Evolutionary conservation across 1,140 invertebrate genomes (phyloP), one percentile per base, ranked within the genome.

Genomic region (Bathynomus jamesi): DNA sequence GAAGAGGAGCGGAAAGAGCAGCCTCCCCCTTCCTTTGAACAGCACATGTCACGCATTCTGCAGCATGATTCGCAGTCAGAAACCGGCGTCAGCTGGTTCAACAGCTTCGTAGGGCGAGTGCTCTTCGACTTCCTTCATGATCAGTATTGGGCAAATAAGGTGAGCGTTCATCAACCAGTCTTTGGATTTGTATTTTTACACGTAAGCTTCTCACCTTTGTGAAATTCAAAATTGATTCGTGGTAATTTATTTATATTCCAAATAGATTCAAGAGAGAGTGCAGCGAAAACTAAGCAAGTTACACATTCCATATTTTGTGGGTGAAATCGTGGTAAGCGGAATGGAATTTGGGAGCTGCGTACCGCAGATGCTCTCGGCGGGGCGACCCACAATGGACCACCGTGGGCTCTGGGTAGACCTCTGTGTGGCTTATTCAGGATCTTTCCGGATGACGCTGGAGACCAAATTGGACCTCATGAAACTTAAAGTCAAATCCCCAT

Each of bases 381-480:
- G 86, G 29, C 86, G 88, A 77, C 92, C 93, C 0, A 83, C 87
- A 63, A 79, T 94, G 31, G 92, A 98, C 83, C 89, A 92, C 71
- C 87, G 89, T 76, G 96, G 96, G 3, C 83, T 97, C 24, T 99
- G 95, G 95, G 84, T 96, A 3, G 93, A 98, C 83, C 84, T 97
- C 13, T 91, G 96, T 80, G 82, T 99, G 60, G 88, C 87, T 10
- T 98, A 98, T 82, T 88, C 91, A 78, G 96, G 96, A 31, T 87
- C 88, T 65, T 87, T 94, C 29, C 87, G 89, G 69, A 91, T 98
- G 85, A 94, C 91, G 1, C 87, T 99, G n/a, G 92, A 95, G 79
- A 98, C 96, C 0, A 95, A 96, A 81, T 83, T 98, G 28, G 98
- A 99, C 84, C 84, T 99, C 40, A 89, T 98, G 87, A 95, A 94